Evolutionary conservation across 2,797 vertebrate species (phyloP), one percentile per base, ranked within the genome.

Genomic region (Vireo griseus): DNA sequence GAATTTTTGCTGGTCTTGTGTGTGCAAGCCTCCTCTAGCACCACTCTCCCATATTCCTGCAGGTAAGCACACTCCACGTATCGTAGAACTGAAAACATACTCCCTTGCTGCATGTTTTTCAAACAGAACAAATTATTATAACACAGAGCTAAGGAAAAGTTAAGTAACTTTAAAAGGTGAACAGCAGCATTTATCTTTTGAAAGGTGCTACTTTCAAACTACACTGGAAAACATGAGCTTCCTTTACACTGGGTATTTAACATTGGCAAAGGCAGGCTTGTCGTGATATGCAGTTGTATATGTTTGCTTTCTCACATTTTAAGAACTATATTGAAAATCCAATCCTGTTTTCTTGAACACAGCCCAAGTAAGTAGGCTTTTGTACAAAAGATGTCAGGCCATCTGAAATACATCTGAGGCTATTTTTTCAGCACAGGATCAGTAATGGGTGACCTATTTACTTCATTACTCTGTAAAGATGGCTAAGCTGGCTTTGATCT

Each of bases 61-160:
- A 31, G 72, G 76, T 87, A 77, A 96, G 62, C 51, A 42, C 59
- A 80, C 11, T 25, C 55, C 22, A 5, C n/a, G 16, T 95, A 88
- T 90, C 83, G 63, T 4, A 92, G 96, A 97, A 90, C 57, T 78
- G 94, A 94, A 97, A 97, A 95, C 88, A 94, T 5, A 75, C 29
- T 83, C 96, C 96, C 96, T 93, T 96, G 96, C 78, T 96, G 90
- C 82, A 65, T 63, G 76, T 94, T 84, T 90, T 94, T 93, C 88
- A 94, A 96, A 94, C 62, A 90, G 88, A 94, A 75, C 73, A 94
- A 95, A 89, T 89, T 91, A 45, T 86, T 88, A 40, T 45, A 93
- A 57, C 48, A 90, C 68, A 93, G 47, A 22, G 75, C 65, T 85
- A 89, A 96, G 93, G 88, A 96, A 95, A 93, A 86, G 24, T 39